These are phyloP conservation scores for Radopholus similis DNA, from an alignment of 1,140 invertebrate species.

Conservation along the genomic window DNA sequence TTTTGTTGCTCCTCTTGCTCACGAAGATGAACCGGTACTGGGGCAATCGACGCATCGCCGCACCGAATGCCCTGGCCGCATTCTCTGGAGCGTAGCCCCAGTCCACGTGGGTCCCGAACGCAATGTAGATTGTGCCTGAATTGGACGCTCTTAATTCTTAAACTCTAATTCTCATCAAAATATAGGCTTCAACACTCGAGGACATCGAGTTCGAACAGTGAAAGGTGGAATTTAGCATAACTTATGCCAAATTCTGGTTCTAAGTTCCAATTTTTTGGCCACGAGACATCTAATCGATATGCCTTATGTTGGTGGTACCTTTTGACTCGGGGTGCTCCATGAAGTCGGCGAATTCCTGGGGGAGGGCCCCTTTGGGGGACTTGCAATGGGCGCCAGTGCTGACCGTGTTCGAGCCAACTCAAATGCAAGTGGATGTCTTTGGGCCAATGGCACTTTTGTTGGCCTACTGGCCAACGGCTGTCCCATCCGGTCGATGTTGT, in stretches of 20 bases:
- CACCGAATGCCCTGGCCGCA: conserved; percentile 12
- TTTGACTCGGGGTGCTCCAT: conserved; percentile 30
- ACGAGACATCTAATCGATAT: background rate
- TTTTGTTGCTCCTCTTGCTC: conserved; percentile 25
- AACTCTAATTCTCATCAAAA: background rate
- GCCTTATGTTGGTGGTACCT: background rate
- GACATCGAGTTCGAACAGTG: background rate
- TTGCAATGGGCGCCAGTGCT: conserved; percentile 15
- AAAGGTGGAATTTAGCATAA: background rate
- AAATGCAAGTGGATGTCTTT: background rate
- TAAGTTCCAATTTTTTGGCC: background rate
- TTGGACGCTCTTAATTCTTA: no score
- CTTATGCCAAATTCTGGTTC: background rate
- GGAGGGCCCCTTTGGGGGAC: background rate
- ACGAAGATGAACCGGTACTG: conserved; percentile 36
- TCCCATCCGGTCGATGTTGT: conserved; percentile 8
- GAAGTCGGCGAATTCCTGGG: conserved; percentile 20
- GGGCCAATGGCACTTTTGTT: background rate
- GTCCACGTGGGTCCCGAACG: conserved; percentile 35
- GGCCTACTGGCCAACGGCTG: conserved; percentile 6
- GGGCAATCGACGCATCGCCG: conserved; percentile 6
- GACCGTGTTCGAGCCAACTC: conserved; percentile 3
- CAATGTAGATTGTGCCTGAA: conserved; percentile 42
- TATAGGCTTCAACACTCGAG: background rate
- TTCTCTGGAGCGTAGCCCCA: conserved; percentile 32